Base-by-base conservation (phyloP, 2,888 invertebrate genomes). In the Flexamia atlantica region DNA sequence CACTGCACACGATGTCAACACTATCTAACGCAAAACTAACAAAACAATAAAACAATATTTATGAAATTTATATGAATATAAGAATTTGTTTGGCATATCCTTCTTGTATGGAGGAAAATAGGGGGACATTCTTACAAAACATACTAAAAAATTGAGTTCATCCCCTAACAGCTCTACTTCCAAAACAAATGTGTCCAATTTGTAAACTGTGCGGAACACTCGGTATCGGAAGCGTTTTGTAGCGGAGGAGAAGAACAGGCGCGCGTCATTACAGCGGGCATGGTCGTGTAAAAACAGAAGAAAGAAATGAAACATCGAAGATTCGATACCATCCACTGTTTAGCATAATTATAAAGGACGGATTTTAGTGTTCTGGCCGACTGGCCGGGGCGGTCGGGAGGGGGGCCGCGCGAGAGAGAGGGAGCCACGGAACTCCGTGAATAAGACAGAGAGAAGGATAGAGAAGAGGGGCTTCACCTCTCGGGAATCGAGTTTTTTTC, bases 271-370 rank as follows among this genome's bases (percentile, higher is more conserved):
- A 57, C 50, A 46, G 76, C 76, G 76, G 76, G 50, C 76, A 76
- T 70, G 74, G 74, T 57, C 82, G 57, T 83, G 82, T 83, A 74
- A 72, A 82, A 82, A 82, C 72, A 82, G 72, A 82, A 82, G 53
- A 57, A 82, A 82, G 72, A 82, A 82, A 82, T 72, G 82, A 46
- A 53, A 83, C 74, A 74, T 72, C 50, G 82, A 74, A 74, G 82
- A 83, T 74, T 83, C 74, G 82, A 83, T 83, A 83, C 36, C 57
- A 83, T 74, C 82, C 82, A 46, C 82, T 72, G 82, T 83, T 83
- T 83, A 74, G 82, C 82, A 83, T 83, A 83, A 83, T 83, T 83
- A 83, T 83, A 83, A 74, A 72, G 82, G 82, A 83, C 53, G 74
- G 74, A 83, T 83, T 83, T 83, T 83, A 83, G 82, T 53, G 72